These are phyloP conservation scores for Thereva nobilitata DNA, from an alignment of 2,888 invertebrate species.

Conservation along the genomic window DNA sequence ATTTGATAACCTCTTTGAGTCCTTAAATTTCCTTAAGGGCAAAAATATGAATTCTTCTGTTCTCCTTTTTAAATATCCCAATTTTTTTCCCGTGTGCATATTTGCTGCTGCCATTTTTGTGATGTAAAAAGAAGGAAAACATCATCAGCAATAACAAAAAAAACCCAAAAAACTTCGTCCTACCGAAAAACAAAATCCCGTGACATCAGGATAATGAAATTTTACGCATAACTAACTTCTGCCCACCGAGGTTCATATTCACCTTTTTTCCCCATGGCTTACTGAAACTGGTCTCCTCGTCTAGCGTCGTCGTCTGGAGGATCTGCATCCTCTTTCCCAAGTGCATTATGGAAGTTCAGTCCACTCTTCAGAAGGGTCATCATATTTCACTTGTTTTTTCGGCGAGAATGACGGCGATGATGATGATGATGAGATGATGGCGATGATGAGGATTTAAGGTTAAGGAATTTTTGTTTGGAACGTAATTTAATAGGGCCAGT, in stretches of 20 bases:
- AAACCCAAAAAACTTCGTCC: constrained; percentile 9
- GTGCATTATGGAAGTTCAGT: constrained; percentile 24
- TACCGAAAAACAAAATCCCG: constrained; percentile 19
- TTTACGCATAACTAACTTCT: constrained; percentile 31
- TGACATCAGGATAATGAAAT: constrained; percentile 29
- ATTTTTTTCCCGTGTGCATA: not conserved
- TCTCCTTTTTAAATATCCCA: too few relatives aligned
- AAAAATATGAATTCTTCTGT: too few relatives aligned
- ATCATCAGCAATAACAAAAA: too few relatives aligned
- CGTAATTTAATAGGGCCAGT: too few relatives aligned
- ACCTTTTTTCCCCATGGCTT: too few relatives aligned
- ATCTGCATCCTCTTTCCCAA: not conserved
- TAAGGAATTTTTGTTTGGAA: too few relatives aligned
- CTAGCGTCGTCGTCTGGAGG: too few relatives aligned
- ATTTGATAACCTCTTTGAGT: too few relatives aligned
- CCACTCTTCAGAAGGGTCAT: constrained; percentile 5
- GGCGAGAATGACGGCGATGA: not conserved
- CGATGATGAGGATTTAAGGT: too few relatives aligned
- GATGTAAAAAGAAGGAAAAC: not conserved
- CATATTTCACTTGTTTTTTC: constrained; percentile 23
- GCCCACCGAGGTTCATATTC: not conserved
- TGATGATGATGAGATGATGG: too few relatives aligned
- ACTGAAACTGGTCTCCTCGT: too few relatives aligned
- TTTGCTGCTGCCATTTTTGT: constrained; percentile 15
- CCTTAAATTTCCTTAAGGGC: too few relatives aligned